Evolutionary conservation across 2,888 invertebrate species (phyloP), one percentile per base, ranked within the genome.

Genomic region (Papilio gigon): DNA sequence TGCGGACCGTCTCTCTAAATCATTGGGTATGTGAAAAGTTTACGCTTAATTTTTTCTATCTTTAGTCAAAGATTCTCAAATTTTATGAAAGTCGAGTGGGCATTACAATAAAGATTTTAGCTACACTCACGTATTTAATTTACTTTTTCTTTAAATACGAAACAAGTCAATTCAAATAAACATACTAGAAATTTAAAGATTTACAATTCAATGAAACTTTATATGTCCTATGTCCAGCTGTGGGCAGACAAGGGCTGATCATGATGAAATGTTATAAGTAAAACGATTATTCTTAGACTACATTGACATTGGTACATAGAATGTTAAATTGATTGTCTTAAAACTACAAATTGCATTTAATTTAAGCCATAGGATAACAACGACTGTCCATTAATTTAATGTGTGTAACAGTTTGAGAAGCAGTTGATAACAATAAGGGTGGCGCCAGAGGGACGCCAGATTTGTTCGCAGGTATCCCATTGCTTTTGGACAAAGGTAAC

Each of bases 1-100:
- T 79, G 78, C 80, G 80, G 81, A 76, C 72, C 82, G 78, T 80
- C 80, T 81, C 81, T 80, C 83, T 84, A 86, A 89, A 88, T 87
- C 86, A 87, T 82, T 77, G 81, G 81, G 78, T 80, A 84, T 80
- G 84, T 86, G 84, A 84, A 85, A 84, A 82, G 83, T 86, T 83
- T 85, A 84, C 79, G 77, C 81, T 78, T 74, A 74, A 72, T 74
- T 84, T 87, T 85, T 84, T 79, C 47, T 59, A 35, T 17, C 5
- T 14, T 61, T 11, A 22, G 30, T 5, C 77, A 72, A 61, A 25
- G 74, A 9, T 74, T 76, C 74, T 75, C 83, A 85, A 87, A 60
- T 47, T 63, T 47, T 63, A 5, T 6, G 60, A 27, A 66, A 44
- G 44, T 20, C 25, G n/a, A 22, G 47, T 47, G 22, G 20, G 12